phyloP scores from a whole-genome alignment of 2,888 invertebrate species.

The Synanthedon vespiformis region DNA sequence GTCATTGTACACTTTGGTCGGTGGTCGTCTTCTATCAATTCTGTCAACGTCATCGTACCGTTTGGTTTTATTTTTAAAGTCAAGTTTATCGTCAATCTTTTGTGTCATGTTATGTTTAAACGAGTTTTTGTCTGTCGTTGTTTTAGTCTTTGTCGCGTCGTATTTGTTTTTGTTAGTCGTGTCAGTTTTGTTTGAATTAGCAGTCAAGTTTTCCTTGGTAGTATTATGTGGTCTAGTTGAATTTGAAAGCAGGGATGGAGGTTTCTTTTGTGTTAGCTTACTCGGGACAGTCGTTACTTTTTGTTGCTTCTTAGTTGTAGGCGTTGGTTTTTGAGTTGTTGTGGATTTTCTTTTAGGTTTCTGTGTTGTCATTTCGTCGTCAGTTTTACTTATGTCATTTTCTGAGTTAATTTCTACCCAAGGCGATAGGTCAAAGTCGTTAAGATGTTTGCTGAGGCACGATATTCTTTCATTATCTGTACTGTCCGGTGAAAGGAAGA shows the following conservation, averaged over 20 bases:
- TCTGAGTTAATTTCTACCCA: constrained; percentile 70
- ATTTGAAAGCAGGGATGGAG: constrained; percentile 13
- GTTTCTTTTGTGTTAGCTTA: constrained; percentile 23
- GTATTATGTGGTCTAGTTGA: constrained; percentile 17
- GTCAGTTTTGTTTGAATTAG: constrained; percentile 23
- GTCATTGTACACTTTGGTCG: constrained; percentile 29
- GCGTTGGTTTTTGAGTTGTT: constrained; percentile 27
- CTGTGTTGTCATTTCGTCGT: constrained; percentile 15
- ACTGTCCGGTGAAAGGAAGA: constrained; percentile 73
- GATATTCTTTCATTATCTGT: constrained; percentile 70
- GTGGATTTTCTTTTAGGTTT: constrained; percentile 9
- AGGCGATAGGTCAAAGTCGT: constrained; percentile 71
- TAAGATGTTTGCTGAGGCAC: constrained; percentile 66
- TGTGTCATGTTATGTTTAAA: constrained; percentile 26
- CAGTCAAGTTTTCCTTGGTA: constrained; percentile 21
- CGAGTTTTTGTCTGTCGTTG: constrained; percentile 16
- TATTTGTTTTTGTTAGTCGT: constrained; percentile 13
- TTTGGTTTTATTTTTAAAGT: constrained; percentile 63
- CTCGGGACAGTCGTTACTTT: constrained; percentile 11
- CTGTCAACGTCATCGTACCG: constrained; percentile 41
- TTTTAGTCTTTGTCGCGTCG: constrained; percentile 16
- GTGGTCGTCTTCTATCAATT: constrained; percentile 20
- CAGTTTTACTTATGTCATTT: constrained; percentile 47
- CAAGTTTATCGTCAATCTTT: constrained; percentile 72
- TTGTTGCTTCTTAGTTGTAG: constrained; percentile 27